phyloP scores from a whole-genome alignment of 2,888 invertebrate species.

The Tipula confusa region DNA sequence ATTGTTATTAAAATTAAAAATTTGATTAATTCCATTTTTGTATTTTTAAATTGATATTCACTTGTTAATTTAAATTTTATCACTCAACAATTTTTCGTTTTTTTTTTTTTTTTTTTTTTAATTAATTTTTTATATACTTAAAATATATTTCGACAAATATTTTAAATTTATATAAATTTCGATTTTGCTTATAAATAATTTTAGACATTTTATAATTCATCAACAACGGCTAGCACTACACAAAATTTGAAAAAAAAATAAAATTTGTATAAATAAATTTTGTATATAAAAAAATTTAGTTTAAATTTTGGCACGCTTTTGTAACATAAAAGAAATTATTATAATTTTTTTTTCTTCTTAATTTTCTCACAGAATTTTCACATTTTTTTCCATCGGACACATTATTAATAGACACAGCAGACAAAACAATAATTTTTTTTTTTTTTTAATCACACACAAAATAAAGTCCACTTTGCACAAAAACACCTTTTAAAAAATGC shows the following conservation, averaged over 20 bases:
- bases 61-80: background rate
- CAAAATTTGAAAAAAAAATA: background rate
- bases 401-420: conserved; percentile 3
- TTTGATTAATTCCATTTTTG: background rate
- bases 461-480: background rate
- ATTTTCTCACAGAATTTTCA: background rate
- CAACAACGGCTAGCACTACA: background rate
- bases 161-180: conserved; percentile 3
- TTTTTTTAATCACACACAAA: background rate
- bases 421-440: background rate
- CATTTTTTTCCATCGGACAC: background rate
- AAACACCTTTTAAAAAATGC: background rate
- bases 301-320: background rate
- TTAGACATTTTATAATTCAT: background rate
- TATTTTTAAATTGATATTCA: background rate
- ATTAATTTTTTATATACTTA: background rate
- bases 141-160: background rate
- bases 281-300: background rate
- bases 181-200: background rate
- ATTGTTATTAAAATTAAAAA: background rate
- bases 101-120: no score
- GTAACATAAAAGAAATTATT: background rate
- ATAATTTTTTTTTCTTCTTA: background rate
- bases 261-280: background rate
- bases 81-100: background rate